Evolutionary conservation across 1,140 invertebrate genomes (phyloP).

Genomic region (Limonius californicus): DNA sequence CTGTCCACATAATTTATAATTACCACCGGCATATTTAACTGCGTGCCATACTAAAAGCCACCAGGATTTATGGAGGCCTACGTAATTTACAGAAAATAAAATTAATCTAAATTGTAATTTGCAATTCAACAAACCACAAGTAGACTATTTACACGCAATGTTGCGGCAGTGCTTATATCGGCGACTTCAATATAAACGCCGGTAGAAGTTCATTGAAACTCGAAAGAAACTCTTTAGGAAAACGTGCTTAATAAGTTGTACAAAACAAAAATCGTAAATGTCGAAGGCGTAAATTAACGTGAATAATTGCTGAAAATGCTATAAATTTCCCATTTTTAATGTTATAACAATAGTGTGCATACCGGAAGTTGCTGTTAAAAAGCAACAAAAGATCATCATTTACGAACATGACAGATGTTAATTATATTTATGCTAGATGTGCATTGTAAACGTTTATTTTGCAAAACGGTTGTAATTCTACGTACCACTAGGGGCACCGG

Average conservation of each 20-base stretch:
- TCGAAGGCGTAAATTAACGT: background rate
- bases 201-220: conserved; percentile 2
- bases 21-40: too few relatives aligned
- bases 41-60: background rate
- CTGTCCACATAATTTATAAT: too few relatives aligned
- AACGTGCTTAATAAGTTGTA: background rate
- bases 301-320: background rate
- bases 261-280: background rate
- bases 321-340: background rate
- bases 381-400: background rate
- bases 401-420: background rate
- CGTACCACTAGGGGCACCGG: conserved; percentile 11
- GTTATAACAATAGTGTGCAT: background rate
- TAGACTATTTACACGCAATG: conserved; percentile 6
- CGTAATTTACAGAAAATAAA: conserved; percentile 18
- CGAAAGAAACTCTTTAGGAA: background rate
- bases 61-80: background rate
- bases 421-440: background rate
- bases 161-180: background rate
- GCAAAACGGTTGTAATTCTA: too few relatives aligned
- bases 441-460: background rate
- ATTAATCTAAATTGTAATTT: conserved; percentile 11
- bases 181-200: background rate
- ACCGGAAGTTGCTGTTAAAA: background rate
- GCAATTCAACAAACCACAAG: conserved; percentile 16